Conservation (phyloP, 2,113 vertebrate genomes). For the Myotis yumanensis region DNA sequence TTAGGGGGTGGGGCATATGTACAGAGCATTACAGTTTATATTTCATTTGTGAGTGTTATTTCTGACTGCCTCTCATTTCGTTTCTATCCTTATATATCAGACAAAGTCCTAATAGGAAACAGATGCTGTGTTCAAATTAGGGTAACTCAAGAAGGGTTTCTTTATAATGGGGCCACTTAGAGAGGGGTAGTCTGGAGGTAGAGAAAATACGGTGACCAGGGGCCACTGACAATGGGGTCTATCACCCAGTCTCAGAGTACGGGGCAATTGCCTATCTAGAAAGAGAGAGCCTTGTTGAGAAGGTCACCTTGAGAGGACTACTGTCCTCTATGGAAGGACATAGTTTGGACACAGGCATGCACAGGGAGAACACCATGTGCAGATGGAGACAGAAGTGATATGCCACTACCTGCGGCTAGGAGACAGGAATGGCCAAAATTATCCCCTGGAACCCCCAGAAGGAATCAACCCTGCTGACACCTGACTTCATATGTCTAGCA, state of each 20-base stretch:
- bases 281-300: neutral
- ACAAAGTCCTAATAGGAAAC: slow-evolving; percentile 18
- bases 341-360: neutral
- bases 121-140: neutral
- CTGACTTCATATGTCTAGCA: neutral
- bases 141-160: neutral
- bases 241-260: neutral
- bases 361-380: neutral
- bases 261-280: neutral
- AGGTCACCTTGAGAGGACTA: neutral
- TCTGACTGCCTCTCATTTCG: neutral
- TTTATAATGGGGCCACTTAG: neutral
- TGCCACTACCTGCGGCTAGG: neutral
- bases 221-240: neutral
- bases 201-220: neutral
- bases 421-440: too few species aligned
- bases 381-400: neutral
- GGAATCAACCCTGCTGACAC: neutral
- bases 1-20: neutral
- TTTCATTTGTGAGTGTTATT: neutral
- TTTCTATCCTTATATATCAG: neutral
- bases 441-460: neutral
- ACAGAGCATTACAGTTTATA: neutral
- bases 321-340: neutral
- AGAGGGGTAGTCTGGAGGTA: neutral